These are phyloP conservation scores for Euzetes globulus DNA, from an alignment of 2,888 invertebrate species.

Conservation along the genomic window DNA sequence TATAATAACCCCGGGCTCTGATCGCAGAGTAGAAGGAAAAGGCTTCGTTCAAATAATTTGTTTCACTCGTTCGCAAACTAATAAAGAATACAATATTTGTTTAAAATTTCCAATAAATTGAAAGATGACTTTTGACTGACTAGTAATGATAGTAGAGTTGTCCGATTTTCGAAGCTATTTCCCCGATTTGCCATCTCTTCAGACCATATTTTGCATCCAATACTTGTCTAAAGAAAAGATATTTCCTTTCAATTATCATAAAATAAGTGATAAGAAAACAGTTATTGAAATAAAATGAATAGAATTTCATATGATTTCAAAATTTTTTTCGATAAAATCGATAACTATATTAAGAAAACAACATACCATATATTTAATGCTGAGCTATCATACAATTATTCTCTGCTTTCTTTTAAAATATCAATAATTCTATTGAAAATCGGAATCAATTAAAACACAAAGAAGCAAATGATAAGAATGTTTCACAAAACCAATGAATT, in stretches of 20 bases:
- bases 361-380: background rate
- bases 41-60: slow-evolving; percentile 89
- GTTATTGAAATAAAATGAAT: background rate
- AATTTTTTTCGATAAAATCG: background rate
- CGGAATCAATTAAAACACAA: no score
- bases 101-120: background rate
- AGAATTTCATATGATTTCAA: background rate
- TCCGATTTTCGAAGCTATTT: slow-evolving; percentile 96
- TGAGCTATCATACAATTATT: background rate
- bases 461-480: no score
- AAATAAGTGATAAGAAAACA: slow-evolving; percentile 2
- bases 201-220: slow-evolving; percentile 87
- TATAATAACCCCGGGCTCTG: slow-evolving; percentile 84
- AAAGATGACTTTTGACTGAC: slow-evolving; percentile 55
- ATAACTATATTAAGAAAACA: background rate
- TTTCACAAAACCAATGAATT: no score
- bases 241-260: background rate
- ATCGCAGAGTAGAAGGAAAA: slow-evolving; percentile 95
- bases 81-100: background rate
- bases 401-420: background rate
- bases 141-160: slow-evolving; percentile 98
- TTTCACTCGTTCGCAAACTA: slow-evolving; percentile 90
- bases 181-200: slow-evolving; percentile 96
- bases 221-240: slow-evolving; percentile 54
- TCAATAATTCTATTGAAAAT: no score